Percentiles rank a stretch among this genome's conserved stretches.
Evolutionary conservation across 2,888 invertebrate species (phyloP).

Genomic region (Notocelia uddmanniana): DNA sequence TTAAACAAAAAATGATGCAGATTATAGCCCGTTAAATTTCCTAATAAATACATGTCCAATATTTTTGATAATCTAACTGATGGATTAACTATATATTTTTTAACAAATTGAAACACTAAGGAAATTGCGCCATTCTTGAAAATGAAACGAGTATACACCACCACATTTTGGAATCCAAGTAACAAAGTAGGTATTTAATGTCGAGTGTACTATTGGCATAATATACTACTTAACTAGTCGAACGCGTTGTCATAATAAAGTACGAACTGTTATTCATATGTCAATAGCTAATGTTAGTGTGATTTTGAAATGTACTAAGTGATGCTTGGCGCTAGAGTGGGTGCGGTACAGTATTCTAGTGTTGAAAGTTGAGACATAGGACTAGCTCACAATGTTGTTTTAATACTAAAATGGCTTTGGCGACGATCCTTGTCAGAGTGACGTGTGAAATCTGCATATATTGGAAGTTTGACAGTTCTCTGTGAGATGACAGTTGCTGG

Average conservation of each 20-base stretch:
- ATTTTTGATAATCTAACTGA: too few relatives aligned
- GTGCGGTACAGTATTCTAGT: not conserved
- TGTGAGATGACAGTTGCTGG: too few relatives aligned
- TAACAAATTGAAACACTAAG: too few relatives aligned
- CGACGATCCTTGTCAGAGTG: not conserved
- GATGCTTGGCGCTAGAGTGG: not conserved
- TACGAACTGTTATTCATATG: not conserved
- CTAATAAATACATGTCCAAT: too few relatives aligned
- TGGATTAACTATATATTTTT: too few relatives aligned
- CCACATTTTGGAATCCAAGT: too few relatives aligned
- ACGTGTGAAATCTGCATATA: too few relatives aligned
- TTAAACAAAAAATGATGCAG: too few relatives aligned
- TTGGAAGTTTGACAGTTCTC: too few relatives aligned
- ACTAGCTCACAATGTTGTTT: not conserved
- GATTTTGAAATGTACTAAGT: not conserved
- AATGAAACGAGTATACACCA: too few relatives aligned
- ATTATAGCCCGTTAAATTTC: too few relatives aligned
- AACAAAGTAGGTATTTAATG: not conserved
- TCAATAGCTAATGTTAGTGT: constrained; percentile 11
- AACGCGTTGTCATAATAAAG: not conserved
- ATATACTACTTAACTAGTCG: not conserved
- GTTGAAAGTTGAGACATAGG: not conserved
- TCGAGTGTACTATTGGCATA: not conserved
- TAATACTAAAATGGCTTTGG: not conserved
- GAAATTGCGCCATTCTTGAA: too few relatives aligned